phyloP scores from a whole-genome alignment of 2,113 vertebrate genomes.

The Monopterus albus region DNA sequence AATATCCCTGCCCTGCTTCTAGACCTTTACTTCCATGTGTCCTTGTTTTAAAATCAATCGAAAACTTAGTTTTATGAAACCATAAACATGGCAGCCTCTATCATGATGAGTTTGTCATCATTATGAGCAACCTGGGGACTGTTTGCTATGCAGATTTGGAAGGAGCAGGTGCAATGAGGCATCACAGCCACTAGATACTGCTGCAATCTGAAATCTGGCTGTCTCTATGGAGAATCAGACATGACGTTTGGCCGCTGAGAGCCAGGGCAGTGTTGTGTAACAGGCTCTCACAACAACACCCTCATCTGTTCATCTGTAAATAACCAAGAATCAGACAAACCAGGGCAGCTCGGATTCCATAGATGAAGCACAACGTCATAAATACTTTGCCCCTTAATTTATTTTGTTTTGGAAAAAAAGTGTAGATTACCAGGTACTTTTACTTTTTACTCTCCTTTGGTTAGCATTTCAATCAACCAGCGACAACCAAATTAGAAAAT shows the following conservation, averaged over 20 bases:
- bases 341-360: too few relatives aligned
- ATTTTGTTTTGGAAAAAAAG: background rate
- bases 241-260: conserved; percentile 9
- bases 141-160: conserved; percentile 22
- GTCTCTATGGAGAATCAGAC: conserved; percentile 16
- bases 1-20: background rate
- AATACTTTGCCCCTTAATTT: too few relatives aligned
- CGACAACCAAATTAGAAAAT: conserved; percentile 51
- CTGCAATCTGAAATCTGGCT: conserved; percentile 61
- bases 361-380: too few relatives aligned
- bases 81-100: conserved; percentile 1
- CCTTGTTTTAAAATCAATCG: conserved; percentile 24
- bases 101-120: background rate
- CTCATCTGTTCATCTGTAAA: conserved; percentile 42
- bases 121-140: conserved; percentile 3
- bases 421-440: background rate
- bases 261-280: conserved; percentile 17
- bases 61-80: conserved; percentile 12
- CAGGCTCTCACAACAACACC: conserved; percentile 7
- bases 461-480: conserved; percentile 32
- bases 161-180: conserved; percentile 43
- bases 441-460: conserved; percentile 38
- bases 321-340: conserved; percentile 11
- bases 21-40: conserved; percentile 12
- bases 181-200: conserved; percentile 65